phyloP scores from a whole-genome alignment of 2,113 vertebrate genomes.

The Psittacula cyanocephala region DNA sequence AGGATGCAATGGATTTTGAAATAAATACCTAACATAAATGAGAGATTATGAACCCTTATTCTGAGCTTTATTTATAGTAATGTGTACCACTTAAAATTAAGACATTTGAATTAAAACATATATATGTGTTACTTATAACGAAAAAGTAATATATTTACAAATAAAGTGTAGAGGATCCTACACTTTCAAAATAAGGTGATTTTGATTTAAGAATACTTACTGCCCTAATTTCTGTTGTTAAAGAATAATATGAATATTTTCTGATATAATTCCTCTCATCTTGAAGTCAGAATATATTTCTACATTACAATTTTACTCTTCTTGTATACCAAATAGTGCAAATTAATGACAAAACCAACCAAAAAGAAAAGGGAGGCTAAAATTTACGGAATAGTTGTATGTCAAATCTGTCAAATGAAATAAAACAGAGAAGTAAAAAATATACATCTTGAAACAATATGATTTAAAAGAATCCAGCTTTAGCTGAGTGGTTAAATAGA shows the following conservation, averaged over 20 bases:
- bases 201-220: not conserved
- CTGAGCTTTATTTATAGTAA: not conserved
- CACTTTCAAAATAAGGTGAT: not conserved
- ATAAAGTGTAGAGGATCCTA: not conserved
- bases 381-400: not conserved
- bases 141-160: not conserved
- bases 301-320: not conserved
- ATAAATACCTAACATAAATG: not conserved
- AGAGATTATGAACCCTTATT: not conserved
- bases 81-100: not conserved
- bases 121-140: not conserved
- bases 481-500: not conserved
- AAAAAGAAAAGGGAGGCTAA: not conserved
- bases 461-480: not conserved
- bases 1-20: not conserved
- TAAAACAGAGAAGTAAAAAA: not conserved
- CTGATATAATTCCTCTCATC: not conserved
- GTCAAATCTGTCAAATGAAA: not conserved
- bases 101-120: not conserved
- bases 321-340: not conserved
- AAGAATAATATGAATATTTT: not conserved
- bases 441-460: not conserved
- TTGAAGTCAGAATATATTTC: not conserved
- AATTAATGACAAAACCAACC: not conserved
- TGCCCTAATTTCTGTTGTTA: not conserved